Evolutionary conservation across 2,113 vertebrate species (phyloP).

Genomic region (Microtus ochrogaster): DNA sequence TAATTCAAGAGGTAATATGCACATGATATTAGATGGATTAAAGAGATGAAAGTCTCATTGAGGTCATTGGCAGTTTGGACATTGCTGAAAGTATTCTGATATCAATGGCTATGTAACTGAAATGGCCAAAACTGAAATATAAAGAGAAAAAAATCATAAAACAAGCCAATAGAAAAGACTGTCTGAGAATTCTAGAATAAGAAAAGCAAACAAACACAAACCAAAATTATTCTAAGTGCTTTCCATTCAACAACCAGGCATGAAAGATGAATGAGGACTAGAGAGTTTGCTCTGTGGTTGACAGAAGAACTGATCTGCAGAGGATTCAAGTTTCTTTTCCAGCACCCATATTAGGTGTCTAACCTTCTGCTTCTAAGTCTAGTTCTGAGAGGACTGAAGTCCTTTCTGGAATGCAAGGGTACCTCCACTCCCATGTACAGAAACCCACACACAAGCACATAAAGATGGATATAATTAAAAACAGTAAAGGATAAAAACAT

Average conservation of each 20-base stretch:
- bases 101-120: neutral
- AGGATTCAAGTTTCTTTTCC: neutral
- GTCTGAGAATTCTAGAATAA: neutral
- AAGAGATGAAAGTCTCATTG: neutral
- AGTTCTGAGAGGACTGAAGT: neutral
- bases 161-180: neutral
- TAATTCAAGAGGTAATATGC: neutral
- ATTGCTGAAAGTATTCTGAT: neutral
- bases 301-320: neutral
- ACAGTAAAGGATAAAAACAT: neutral
- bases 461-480: neutral
- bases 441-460: neutral
- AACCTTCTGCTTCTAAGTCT: neutral
- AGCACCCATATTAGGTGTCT: neutral
- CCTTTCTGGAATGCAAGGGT: neutral
- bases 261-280: neutral
- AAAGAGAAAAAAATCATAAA: neutral
- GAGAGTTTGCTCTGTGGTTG: neutral
- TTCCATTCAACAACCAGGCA: neutral
- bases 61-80: neutral
- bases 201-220: neutral
- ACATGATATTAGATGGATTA: neutral
- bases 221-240: neutral
- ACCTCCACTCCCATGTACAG: neutral
- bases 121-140: neutral